Evolutionary conservation across 2,113 vertebrate species (phyloP).

Genomic region (Telmatochromis sp.): DNA sequence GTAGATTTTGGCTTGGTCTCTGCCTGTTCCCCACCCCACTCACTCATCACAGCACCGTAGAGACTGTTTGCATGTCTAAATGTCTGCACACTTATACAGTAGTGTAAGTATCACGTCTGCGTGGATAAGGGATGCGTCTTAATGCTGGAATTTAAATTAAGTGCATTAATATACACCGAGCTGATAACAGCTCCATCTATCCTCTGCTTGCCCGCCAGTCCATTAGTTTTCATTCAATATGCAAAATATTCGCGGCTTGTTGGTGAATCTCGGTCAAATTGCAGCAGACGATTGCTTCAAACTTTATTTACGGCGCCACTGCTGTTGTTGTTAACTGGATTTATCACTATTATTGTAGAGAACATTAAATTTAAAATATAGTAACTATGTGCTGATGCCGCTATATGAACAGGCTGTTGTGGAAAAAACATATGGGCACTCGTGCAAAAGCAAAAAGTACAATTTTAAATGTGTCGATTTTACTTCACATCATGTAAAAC

Average conservation of each 20-base stretch:
- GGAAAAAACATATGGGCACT: background rate
- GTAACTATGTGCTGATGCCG: background rate
- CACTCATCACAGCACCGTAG: background rate
- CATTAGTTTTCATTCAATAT: background rate
- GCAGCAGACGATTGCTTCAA: fast-evolving
- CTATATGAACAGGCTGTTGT: background rate
- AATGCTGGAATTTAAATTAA: background rate
- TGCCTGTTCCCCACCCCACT: background rate
- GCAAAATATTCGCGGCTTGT: background rate
- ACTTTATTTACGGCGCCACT: background rate
- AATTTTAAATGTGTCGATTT: background rate
- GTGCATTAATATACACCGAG: background rate
- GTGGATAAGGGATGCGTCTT: background rate
- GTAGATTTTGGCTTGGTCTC: background rate
- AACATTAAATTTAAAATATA: background rate
- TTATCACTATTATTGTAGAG: background rate
- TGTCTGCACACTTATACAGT: background rate
- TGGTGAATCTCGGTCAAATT: background rate
- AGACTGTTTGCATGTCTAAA: background rate
- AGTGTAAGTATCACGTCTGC: background rate
- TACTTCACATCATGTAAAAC: background rate
- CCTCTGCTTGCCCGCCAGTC: background rate
- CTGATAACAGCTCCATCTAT: fast-evolving
- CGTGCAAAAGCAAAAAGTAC: background rate
- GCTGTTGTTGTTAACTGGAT: too few relatives aligned